Conservation (phyloP, 2,888 invertebrate species). For the Hirtodrosophila confusa region DNA sequence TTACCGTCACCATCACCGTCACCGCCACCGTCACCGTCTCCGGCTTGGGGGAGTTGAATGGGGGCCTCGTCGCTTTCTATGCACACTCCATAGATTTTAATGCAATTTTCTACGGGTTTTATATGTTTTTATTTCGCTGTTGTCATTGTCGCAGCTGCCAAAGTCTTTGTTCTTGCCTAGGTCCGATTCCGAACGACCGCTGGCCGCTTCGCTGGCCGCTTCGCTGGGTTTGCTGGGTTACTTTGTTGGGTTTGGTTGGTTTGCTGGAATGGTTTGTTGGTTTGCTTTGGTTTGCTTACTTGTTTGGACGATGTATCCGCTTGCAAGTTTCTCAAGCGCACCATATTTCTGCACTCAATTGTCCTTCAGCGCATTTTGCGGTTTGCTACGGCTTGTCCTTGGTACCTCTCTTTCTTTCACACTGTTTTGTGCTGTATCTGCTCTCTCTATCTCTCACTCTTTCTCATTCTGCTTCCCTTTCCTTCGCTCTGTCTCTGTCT, state of each 20-base stretch:
- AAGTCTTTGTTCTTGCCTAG: conserved; percentile 73
- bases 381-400: conserved; percentile 35
- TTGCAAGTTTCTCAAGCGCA: conserved; percentile 60
- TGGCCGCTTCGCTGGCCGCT: conserved; percentile 42
- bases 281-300: conserved; percentile 26
- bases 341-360: conserved; percentile 77
- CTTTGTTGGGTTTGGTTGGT: conserved; percentile 1
- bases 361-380: conserved; percentile 74
- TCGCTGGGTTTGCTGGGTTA: conserved; percentile 20
- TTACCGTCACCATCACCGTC: conserved; percentile 11
- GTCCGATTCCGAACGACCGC: conserved; percentile 45
- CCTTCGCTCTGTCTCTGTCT: background rate
- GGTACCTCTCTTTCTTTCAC: conserved; percentile 25
- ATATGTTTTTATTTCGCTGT: conserved; percentile 72
- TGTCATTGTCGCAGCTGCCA: conserved; percentile 80
- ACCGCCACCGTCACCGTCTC: conserved; percentile 1
- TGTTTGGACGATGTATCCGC: conserved; percentile 65
- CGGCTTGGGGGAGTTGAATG: background rate
- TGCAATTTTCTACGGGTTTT: conserved; percentile 76
- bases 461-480: background rate
- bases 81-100: conserved; percentile 81
- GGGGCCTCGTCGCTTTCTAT: conserved; percentile 54
- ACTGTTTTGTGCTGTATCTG: background rate
- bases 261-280: conserved; percentile 19
- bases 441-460: background rate